phyloP scores from a whole-genome alignment of 2,113 vertebrate genomes.

The Madoqua kirkii region DNA sequence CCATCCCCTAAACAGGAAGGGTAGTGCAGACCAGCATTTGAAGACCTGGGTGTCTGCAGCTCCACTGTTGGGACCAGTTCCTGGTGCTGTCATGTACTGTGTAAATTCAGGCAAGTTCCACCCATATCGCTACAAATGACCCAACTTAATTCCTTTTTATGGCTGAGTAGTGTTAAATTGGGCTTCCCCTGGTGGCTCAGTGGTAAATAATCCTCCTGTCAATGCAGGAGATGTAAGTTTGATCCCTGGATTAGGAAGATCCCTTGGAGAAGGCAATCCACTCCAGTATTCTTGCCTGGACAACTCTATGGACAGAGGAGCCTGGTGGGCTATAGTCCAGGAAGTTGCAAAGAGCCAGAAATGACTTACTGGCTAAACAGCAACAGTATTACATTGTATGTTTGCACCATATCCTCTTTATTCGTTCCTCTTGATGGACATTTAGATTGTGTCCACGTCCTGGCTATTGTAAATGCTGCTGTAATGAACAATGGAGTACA shows the following conservation, averaged over 20 bases:
- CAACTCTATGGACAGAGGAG: not conserved
- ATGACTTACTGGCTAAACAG: not conserved
- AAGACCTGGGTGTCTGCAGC: not conserved
- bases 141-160: not conserved
- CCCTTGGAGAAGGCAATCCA: not conserved
- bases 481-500: not conserved
- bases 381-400: not conserved
- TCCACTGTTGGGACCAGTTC: not conserved
- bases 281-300: not conserved
- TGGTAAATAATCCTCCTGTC: not conserved
- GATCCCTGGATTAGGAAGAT: not conserved
- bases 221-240: not conserved
- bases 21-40: fast-evolving
- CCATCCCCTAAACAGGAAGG: not conserved
- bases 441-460: not conserved
- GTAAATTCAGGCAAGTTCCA: not conserved
- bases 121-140: not conserved
- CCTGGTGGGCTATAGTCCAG: not conserved
- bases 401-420: not conserved
- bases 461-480: not conserved
- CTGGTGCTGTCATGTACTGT: not conserved
- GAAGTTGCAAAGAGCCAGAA: not conserved
- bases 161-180: not conserved
- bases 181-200: not conserved
- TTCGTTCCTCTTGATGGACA: not conserved